Percentiles rank a stretch among this genome's conserved stretches.
phyloP scores from a whole-genome alignment of 2,113 vertebrate genomes.

The Rostratula benghalensis region DNA sequence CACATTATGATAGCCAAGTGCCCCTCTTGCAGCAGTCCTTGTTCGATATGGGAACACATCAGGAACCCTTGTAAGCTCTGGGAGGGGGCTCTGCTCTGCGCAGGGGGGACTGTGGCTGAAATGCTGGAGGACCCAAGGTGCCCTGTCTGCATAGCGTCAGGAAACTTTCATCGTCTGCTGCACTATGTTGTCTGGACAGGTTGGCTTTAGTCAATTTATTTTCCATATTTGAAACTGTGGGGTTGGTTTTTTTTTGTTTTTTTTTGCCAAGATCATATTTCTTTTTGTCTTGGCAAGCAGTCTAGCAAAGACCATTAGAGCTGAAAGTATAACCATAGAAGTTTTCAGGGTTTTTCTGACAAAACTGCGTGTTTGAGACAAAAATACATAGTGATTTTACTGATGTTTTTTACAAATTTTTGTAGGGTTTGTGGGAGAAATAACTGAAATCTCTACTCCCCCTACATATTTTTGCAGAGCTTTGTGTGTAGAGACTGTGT shows the following conservation, averaged over 20 bases:
- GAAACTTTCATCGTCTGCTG: not conserved
- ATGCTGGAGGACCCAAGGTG: not conserved
- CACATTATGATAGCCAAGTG: not conserved
- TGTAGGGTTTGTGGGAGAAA: not conserved
- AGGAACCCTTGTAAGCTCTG: not conserved
- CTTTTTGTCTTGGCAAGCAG: not conserved
- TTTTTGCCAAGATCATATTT: not conserved
- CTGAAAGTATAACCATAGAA: not conserved
- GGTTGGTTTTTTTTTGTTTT: not conserved
- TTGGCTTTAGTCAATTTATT: not conserved
- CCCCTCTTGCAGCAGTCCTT: not conserved
- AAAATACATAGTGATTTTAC: not conserved
- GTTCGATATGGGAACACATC: not conserved
- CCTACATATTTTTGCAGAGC: not conserved
- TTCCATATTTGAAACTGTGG: constrained; percentile 14
- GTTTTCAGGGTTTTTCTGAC: not conserved
- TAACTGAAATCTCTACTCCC: not conserved
- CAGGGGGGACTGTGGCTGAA: not conserved
- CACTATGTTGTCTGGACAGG: not conserved
- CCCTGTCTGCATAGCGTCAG: not conserved
- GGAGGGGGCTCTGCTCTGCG: fast-evolving
- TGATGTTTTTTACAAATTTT: not conserved
- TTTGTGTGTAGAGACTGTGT: not conserved
- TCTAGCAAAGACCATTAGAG: not conserved
- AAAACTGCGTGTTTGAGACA: not conserved